phyloP scores from a whole-genome alignment of 2,888 invertebrate genomes.

The Eristalinus sepulchralis region DNA sequence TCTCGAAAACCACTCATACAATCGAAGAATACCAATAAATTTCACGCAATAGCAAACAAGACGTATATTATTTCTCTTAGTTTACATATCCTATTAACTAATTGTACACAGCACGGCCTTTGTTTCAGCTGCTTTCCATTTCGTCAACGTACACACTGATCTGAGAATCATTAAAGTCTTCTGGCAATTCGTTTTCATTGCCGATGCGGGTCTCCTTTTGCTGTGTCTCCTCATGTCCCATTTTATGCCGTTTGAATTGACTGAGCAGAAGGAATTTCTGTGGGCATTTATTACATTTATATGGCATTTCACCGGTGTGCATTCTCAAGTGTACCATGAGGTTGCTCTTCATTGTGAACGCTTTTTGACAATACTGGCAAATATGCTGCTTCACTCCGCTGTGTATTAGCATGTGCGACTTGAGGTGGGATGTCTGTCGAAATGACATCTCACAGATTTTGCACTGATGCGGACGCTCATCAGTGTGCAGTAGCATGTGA shows the following conservation, averaged over 20 bases:
- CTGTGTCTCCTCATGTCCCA: conserved; percentile 9
- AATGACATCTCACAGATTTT: conserved; percentile 71
- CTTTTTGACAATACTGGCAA: conserved; percentile 71
- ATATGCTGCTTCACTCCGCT: conserved; percentile 65
- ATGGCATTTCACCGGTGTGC: conserved; percentile 71
- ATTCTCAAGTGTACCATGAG: conserved; percentile 68
- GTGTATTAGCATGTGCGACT: conserved; percentile 72
- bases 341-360: conserved; percentile 71
- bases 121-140: conserved; percentile 26
- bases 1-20: too few relatives aligned
- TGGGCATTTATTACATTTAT: conserved; percentile 72
- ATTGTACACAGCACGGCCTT: conserved; percentile 10
- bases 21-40: too few relatives aligned
- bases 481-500: conserved; percentile 72
- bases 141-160: conserved; percentile 35
- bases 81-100: neutral
- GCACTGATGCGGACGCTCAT: conserved; percentile 73
- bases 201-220: neutral
- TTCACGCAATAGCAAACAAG: neutral
- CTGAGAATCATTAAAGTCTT: conserved; percentile 27
- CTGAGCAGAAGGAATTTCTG: conserved; percentile 64
- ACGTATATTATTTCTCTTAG: neutral
- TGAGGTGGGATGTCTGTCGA: conserved; percentile 72
- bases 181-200: conserved; percentile 10
- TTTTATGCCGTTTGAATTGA: conserved; percentile 70